These are phyloP conservation scores for Linnaemya vulpina DNA, from an alignment of 2,888 invertebrate species.

Conservation along the genomic window DNA sequence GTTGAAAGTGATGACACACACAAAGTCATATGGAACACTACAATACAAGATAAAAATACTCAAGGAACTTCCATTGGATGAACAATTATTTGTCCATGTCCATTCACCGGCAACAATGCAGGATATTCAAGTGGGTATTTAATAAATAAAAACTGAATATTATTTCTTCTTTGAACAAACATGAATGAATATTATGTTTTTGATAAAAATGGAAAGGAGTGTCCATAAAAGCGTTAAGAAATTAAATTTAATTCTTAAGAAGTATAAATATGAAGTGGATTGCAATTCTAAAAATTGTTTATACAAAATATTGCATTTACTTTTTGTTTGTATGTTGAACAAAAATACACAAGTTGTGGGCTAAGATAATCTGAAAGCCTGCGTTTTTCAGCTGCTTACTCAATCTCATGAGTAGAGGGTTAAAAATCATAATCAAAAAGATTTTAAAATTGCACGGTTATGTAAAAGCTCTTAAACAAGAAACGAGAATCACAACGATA, in stretches of 20 bases:
- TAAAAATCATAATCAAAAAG: no score
- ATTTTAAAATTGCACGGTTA: no score
- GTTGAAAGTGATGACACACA: conserved; percentile 78
- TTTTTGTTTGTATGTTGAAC: no score
- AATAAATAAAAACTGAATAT: conserved; percentile 24
- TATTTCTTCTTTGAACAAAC: not conserved
- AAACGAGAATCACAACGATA: no score
- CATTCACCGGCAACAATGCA: conserved; percentile 82
- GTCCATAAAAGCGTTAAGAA: not conserved
- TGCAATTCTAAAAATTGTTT: no score
- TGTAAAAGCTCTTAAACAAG: no score
- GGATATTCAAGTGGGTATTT: conserved; percentile 79
- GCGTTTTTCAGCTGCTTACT: no score
- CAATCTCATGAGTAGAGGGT: no score
- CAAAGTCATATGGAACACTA: conserved; percentile 79
- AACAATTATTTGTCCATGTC: conserved; percentile 79
- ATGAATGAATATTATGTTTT: conserved; percentile 12
- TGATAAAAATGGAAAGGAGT: not conserved
- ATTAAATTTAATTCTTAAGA: not conserved
- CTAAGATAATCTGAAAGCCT: no score
- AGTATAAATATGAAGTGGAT: no score
- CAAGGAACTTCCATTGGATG: conserved; percentile 78
- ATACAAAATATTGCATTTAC: no score
- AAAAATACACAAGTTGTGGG: no score
- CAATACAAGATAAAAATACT: conserved; percentile 80